Conservation (phyloP, 2,888 invertebrate species). For the Platynereis dumerilii region DNA sequence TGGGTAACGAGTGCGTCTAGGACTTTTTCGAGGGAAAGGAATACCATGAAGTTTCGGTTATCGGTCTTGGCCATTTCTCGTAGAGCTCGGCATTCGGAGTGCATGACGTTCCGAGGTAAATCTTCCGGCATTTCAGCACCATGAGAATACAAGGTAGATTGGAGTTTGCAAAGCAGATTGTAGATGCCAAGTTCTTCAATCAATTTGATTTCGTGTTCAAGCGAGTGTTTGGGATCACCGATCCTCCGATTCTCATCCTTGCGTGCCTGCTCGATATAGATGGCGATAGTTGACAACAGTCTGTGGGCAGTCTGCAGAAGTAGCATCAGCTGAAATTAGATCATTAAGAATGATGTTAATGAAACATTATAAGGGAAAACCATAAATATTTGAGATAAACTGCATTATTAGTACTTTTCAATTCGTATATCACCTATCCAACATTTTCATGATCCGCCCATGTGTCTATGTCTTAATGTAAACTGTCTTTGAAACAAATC, state of each 20-base stretch:
- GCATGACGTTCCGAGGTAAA: neutral
- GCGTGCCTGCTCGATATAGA: conserved; percentile 33
- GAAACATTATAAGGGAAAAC: too few species aligned
- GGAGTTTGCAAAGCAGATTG: conserved; percentile 32
- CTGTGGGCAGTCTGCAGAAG: conserved; percentile 20
- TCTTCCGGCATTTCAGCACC: neutral
- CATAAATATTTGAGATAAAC: too few species aligned
- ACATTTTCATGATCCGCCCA: too few species aligned
- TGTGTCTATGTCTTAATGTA: too few species aligned
- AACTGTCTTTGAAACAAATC: too few species aligned
- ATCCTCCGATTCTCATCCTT: conserved; percentile 24
- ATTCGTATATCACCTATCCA: too few species aligned
- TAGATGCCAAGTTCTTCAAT: conserved; percentile 33
- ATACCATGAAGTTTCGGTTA: conserved; percentile 37
- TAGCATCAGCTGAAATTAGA: too few species aligned
- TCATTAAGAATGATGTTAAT: too few species aligned
- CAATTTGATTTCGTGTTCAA: conserved; percentile 22
- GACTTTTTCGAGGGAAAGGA: conserved; percentile 32
- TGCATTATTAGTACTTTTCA: too few species aligned
- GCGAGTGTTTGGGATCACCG: conserved; percentile 13
- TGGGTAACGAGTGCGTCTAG: conserved; percentile 26
- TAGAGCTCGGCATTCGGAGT: neutral
- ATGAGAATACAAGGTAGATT: conserved; percentile 1
- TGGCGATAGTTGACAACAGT: conserved; percentile 28
- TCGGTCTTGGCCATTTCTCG: conserved; percentile 27